These are phyloP conservation scores for Pachycephala philippinensis DNA, from an alignment of 2,113 vertebrate genomes.

Conservation along the genomic window DNA sequence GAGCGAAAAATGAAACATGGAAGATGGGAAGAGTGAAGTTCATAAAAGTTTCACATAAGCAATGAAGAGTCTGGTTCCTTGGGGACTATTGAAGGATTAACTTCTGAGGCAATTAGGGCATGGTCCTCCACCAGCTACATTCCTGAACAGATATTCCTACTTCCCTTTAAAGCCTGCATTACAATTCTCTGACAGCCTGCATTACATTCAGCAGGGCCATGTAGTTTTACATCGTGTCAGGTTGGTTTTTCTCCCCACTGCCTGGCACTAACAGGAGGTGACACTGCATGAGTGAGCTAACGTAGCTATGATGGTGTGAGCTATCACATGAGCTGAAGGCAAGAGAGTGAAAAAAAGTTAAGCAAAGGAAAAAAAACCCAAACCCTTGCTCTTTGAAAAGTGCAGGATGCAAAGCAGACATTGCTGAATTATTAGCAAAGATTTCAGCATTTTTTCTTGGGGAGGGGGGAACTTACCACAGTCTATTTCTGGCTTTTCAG, in stretches of 20 bases:
- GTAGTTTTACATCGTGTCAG: background rate
- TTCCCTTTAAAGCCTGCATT: background rate
- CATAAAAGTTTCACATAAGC: background rate
- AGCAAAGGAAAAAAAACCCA: background rate
- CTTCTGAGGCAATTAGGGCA: background rate
- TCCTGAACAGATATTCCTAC: background rate
- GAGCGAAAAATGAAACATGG: background rate
- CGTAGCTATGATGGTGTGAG: background rate
- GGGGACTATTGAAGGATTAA: background rate
- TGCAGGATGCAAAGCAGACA: background rate
- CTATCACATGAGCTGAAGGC: background rate
- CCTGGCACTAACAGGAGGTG: background rate
- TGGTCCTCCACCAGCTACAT: background rate
- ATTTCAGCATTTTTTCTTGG: background rate
- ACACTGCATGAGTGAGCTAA: background rate
- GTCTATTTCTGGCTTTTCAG: background rate
- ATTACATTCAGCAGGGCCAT: background rate
- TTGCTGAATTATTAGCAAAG: background rate
- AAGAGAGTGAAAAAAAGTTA: background rate
- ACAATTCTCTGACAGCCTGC: background rate
- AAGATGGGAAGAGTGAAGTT: background rate
- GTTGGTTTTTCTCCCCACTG: background rate
- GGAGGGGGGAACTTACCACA: rapidly evolving
- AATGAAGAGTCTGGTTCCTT: background rate
- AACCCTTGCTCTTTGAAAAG: background rate